phyloP scores from a whole-genome alignment of 2,888 invertebrate genomes.

The Himalopsyche kuldschensis region DNA sequence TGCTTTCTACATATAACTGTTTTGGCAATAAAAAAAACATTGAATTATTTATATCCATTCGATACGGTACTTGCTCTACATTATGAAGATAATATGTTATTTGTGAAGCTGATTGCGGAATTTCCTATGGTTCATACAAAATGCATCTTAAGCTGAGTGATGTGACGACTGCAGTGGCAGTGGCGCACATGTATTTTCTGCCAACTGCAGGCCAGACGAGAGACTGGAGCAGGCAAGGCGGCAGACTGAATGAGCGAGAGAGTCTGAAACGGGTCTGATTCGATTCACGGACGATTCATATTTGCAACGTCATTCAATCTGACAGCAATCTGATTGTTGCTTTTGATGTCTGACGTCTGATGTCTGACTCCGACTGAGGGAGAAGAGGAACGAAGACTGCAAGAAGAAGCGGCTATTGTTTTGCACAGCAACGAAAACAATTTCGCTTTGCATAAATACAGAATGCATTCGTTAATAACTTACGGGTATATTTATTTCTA shows the following conservation, averaged over 20 bases:
- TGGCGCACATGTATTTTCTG: neutral
- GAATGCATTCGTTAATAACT: too few relatives aligned
- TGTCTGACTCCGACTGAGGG: neutral
- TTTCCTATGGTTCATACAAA: neutral
- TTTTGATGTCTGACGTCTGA: neutral
- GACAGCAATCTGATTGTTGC: constrained; percentile 11
- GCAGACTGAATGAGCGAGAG: constrained; percentile 13
- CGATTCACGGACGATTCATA: constrained; percentile 20
- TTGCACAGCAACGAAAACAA: too few relatives aligned
- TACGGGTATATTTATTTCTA: too few relatives aligned
- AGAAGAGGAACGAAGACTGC: neutral
- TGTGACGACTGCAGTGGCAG: neutral
- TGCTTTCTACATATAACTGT: too few relatives aligned
- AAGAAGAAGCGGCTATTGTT: neutral
- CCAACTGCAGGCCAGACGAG: neutral
- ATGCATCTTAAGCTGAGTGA: neutral
- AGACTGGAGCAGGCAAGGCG: neutral
- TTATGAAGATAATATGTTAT: neutral
- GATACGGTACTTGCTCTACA: too few relatives aligned
- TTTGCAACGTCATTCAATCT: constrained; percentile 31
- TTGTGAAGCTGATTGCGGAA: neutral
- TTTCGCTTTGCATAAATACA: too few relatives aligned
- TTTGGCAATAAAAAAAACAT: too few relatives aligned
- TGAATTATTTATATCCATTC: too few relatives aligned
- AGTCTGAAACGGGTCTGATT: constrained; percentile 21